Base-by-base conservation (phyloP, 2,888 invertebrate species). In the Odontomyia ornata region DNA sequence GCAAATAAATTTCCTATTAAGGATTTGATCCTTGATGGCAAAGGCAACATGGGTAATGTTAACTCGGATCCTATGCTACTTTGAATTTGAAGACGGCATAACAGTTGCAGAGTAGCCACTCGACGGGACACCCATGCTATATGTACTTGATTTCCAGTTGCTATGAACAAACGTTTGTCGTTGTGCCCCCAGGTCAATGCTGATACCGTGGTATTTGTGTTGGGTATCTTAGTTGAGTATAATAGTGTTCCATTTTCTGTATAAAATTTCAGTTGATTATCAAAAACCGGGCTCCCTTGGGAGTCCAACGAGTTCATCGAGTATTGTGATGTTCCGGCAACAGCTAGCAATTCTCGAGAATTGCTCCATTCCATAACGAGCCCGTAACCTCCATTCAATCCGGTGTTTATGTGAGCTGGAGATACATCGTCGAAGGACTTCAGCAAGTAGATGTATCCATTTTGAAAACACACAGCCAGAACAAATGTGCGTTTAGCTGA, bases 141-240 rank as follows among this genome's bases (percentile, higher is more conserved):
- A 87, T 97, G 96, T 82, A 96, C 92, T 83, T 93, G 93, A 65
- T 95, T 94, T 15, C 98, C 98, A 2, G 95, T 95, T 3, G 96
- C 96, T 79, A 99, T 92, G 86, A 99, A 98, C 81, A 99, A 89
- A 30, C 99, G 90, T 81, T 96, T 94, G 85, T 98, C 99, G 85
- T 97, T 97, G 89, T 99, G 98, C 30, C 98, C 99, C 99, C 99
- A 99, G 9, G 98, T 98, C 83, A 99, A 88, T 0, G 98, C 97
- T 71, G 96, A 94, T 75, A 98, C 95, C 4, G 93, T 92, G 80
- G 93, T 83, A 82, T 91, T 91, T 64, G 91, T 92, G 82, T 91
- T 93, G 13, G 96, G 96, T 83, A 96, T 91, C 69, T 90, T 89
- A 57, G 93, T 91, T 76, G 93, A 92, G 87, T 95, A 96, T 78